Evolutionary conservation across 1,140 invertebrate species (phyloP).

Genomic region (Vanessa atalanta): DNA sequence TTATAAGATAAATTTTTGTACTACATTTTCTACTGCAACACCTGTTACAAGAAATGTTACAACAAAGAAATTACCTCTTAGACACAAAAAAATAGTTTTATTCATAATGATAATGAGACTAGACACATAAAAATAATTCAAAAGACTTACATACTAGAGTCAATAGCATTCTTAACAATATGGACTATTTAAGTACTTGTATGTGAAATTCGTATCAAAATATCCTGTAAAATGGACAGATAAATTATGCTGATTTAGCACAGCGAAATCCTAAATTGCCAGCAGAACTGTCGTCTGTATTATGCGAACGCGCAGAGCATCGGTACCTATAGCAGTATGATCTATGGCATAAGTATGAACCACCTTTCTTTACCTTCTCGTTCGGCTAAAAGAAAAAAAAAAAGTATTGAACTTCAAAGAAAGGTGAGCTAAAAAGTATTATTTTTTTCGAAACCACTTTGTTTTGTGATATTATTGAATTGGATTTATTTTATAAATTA

Average conservation of each 20-base stretch:
- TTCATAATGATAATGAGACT: background rate
- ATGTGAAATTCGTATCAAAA: constrained; percentile 35
- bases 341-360: constrained; percentile 95
- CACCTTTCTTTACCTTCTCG: constrained; percentile 97
- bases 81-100: background rate
- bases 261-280: constrained; percentile 97
- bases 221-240: constrained; percentile 30
- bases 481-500: too few relatives aligned
- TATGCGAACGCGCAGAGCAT: constrained; percentile 96
- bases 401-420: background rate
- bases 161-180: constrained; percentile 31
- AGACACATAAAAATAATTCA: background rate
- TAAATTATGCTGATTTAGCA: constrained; percentile 79
- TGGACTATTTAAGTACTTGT: constrained; percentile 45
- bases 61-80: background rate
- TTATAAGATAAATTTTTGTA: constrained; percentile 56
- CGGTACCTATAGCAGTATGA: constrained; percentile 96
- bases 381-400: constrained; percentile 81
- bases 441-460: too few relatives aligned
- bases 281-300: constrained; percentile 95
- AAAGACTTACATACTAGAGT: background rate
- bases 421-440: too few relatives aligned
- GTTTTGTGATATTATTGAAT: too few relatives aligned
- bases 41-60: background rate
- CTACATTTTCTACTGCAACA: background rate